These are phyloP conservation scores for Candidula unifasciata DNA, from an alignment of 2,888 invertebrate genomes.

Conservation along the genomic window DNA sequence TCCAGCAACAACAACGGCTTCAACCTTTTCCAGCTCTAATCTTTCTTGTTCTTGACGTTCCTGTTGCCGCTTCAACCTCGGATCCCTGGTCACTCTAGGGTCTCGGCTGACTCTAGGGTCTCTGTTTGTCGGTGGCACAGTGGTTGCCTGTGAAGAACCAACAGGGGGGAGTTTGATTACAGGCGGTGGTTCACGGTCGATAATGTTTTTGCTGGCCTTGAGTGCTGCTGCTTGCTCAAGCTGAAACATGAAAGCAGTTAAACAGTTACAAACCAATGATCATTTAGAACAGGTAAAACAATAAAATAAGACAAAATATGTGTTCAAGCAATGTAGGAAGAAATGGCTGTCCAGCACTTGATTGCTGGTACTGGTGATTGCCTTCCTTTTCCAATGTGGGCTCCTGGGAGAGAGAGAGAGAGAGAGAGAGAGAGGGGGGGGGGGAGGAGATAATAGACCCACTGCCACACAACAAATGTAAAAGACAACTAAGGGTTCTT, in stretches of 20 bases:
- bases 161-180: constrained; percentile 45
- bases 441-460: too few relatives aligned
- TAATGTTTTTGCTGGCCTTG: constrained; percentile 39
- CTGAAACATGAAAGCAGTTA: constrained; percentile 18
- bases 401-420: too few relatives aligned
- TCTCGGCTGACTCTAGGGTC: constrained; percentile 56
- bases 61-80: constrained; percentile 37
- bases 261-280: background rate
- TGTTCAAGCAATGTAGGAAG: background rate
- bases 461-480: too few relatives aligned
- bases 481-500: too few relatives aligned
- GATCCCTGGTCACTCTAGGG: constrained; percentile 48
- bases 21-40: constrained; percentile 7
- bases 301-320: background rate
- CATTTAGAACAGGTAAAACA: background rate
- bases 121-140: constrained; percentile 18
- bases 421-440: too few relatives aligned
- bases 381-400: too few relatives aligned
- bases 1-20: background rate
- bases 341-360: too few relatives aligned
- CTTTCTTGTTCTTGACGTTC: constrained; percentile 43
- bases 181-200: constrained; percentile 48
- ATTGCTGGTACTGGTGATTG: too few relatives aligned
- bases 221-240: constrained; percentile 24
- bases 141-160: background rate